Evolutionary conservation across 2,113 vertebrate species (phyloP).

Genomic region (Cricetomys ansorgei): DNA sequence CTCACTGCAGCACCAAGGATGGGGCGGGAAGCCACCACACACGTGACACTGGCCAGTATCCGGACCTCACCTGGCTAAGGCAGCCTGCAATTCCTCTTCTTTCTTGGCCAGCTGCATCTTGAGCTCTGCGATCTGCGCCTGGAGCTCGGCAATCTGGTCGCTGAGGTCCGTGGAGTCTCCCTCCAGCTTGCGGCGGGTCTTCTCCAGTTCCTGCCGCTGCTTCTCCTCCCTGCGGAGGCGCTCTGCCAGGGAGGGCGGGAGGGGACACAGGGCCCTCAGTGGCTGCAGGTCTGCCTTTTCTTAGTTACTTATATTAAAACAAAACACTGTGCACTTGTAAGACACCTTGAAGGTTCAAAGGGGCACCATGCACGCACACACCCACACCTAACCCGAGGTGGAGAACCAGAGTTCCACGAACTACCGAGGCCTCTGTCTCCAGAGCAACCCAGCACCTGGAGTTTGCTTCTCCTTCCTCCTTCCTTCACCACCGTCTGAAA

Average conservation of each 20-base stretch:
- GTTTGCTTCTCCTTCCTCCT: neutral
- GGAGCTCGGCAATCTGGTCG: conserved; percentile 97
- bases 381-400: neutral
- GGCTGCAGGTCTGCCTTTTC: neutral
- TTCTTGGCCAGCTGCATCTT: conserved; percentile 98
- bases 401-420: neutral
- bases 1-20: neutral
- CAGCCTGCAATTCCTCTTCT: conserved; percentile 97
- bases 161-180: conserved; percentile 94
- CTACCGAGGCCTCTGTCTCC: neutral
- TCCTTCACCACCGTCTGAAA: neutral
- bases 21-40: neutral
- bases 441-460: neutral
- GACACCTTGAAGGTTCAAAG: neutral
- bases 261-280: neutral
- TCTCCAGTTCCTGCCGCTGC: conserved; percentile 96
- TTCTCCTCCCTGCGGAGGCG: conserved; percentile 97
- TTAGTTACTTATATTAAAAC: neutral
- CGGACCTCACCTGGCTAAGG: conserved; percentile 92
- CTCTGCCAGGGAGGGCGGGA: conserved; percentile 84
- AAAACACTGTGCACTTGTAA: neutral
- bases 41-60: rapidly evolving
- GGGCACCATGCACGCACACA: rapidly evolving
- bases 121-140: conserved; percentile 98
- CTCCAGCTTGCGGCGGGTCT: conserved; percentile 97